Evolutionary conservation across 2,797 vertebrate species (phyloP), one percentile per base, ranked within the genome.

Genomic region (Oryzias sinensis): DNA sequence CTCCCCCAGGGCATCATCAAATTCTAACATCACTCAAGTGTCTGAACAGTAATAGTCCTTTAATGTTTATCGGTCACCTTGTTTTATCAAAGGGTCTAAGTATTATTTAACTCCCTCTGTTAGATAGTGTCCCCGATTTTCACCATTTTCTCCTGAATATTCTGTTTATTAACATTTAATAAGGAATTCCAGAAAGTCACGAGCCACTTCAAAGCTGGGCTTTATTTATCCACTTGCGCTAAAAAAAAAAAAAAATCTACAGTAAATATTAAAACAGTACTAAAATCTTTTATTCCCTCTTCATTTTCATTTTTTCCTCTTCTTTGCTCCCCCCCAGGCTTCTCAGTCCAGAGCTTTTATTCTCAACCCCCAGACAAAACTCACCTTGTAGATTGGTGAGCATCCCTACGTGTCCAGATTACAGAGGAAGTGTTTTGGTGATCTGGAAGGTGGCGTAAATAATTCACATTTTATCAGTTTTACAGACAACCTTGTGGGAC

Each of bases 381-480:
- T 40, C 58, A 79, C 65, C 76, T 81, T 77, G 63, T 1, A 53
- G 50, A 74, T 68, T 48, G 27, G 55, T 63, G 53, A 56, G 59
- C 60, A 14, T 56, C 53, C 0, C 7, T 6, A 63, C 57, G 59
- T 5, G 43, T 81, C 49, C 62, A 47, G 73, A 79, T 75, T 25
- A 53, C 48, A 14, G 56, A 58, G n/a, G 53, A 63, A 64, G 20
- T 37, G 4, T 2, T 43, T 53, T 58, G 71, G 66, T 72, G 57
- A 75, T 78, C 65, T 27, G 9, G 22, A 22, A 64, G 62, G 59
- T 50, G 72, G 70, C 53, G 72, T 76, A 67, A 81, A 82, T 77
- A 76, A 77, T 81, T 81, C 63, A 79, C 65, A 22, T 25, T 6
- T 56, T 49, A 53, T 55, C 53, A 20, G 44, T 46, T 62, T 49